Conservation (phyloP, 2,797 vertebrate genomes). For the Margarornis squamiger region DNA sequence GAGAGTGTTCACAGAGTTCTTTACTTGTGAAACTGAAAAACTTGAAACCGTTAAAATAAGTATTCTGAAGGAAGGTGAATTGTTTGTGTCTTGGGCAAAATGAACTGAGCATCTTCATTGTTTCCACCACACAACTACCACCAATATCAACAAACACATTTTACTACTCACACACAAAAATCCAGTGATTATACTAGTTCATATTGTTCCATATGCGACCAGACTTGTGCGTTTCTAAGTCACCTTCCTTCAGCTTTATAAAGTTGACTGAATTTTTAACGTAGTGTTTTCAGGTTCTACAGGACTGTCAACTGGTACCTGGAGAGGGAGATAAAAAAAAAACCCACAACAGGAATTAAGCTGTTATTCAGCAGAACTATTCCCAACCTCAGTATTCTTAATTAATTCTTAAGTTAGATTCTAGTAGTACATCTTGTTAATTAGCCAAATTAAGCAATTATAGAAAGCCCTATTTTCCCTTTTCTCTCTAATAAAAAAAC, state of each 20-base stretch:
- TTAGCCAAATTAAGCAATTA: not conserved
- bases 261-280: conserved; percentile 49
- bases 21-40: not conserved
- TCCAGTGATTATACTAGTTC: conserved; percentile 5
- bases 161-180: not conserved
- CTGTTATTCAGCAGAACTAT: not conserved
- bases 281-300: conserved; percentile 60
- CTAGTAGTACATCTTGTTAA: not conserved
- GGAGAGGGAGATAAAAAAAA: not conserved
- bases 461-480: not conserved
- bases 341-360: not conserved
- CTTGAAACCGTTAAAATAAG: not conserved
- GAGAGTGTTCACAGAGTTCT: not conserved
- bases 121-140: not conserved
- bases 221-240: not conserved
- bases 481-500: not conserved
- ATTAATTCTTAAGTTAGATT: not conserved
- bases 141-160: not conserved
- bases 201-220: not conserved
- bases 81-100: not conserved
- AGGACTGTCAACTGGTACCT: conserved; percentile 75
- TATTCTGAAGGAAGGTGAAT: conserved; percentile 31
- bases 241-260: conserved; percentile 46
- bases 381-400: not conserved
- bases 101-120: not conserved